Evolutionary conservation across 2,797 vertebrate species (phyloP).

Genomic region (Parauchenoglanis ngamensis): DNA sequence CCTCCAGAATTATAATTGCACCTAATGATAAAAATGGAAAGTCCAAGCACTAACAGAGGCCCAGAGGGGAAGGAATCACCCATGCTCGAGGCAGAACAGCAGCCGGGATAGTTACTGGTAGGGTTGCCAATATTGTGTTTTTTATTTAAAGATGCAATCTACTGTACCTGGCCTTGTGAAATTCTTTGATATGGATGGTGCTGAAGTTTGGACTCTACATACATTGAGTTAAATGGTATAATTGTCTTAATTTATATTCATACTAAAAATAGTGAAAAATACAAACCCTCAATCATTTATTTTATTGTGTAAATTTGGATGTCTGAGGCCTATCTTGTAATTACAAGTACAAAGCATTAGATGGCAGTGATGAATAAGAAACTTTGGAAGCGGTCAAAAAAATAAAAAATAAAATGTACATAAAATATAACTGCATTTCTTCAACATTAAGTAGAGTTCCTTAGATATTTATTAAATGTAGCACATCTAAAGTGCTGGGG

Average conservation of each 20-base stretch:
- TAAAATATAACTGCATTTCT: neutral
- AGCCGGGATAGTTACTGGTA: neutral
- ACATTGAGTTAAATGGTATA: too few species aligned
- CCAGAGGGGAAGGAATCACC: neutral
- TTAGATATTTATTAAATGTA: neutral
- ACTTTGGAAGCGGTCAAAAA: neutral
- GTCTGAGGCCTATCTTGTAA: neutral
- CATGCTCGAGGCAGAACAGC: neutral
- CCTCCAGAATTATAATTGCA: neutral
- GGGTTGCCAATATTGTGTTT: neutral
- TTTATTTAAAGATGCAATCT: neutral
- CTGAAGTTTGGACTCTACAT: neutral
- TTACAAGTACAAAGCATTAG: neutral
- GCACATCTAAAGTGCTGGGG: neutral
- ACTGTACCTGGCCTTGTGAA: neutral
- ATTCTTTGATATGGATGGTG: neutral
- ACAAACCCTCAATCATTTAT: neutral
- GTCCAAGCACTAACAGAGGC: neutral
- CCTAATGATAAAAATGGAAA: neutral
- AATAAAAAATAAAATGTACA: neutral
- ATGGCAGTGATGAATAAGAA: conserved; percentile 1
- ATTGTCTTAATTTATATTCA: neutral
- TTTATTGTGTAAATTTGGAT: neutral
- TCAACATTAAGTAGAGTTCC: neutral
- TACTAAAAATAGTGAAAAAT: neutral